Evolutionary conservation across 2,797 vertebrate species (phyloP).

Genomic region (Toxotes lorentzi): DNA sequence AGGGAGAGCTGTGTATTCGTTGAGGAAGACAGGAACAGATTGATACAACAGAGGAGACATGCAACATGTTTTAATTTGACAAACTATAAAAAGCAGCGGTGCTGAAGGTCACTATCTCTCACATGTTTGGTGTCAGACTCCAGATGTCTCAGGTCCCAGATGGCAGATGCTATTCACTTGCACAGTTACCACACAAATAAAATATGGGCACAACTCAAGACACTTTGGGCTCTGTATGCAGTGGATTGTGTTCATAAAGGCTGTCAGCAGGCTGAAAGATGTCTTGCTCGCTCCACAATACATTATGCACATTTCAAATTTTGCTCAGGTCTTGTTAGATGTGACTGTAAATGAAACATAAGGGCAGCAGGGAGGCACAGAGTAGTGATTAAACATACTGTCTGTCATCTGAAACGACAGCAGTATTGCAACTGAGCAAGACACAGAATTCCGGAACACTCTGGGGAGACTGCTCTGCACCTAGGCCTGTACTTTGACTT

Average conservation of each 20-base stretch:
- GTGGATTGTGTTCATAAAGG: slow-evolving; percentile 17
- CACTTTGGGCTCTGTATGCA: background rate
- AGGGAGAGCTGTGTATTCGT: slow-evolving; percentile 2
- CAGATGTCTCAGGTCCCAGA: slow-evolving; percentile 55
- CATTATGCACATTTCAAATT: slow-evolving; percentile 18
- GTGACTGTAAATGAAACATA: slow-evolving; percentile 29
- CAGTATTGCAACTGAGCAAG: slow-evolving; percentile 6
- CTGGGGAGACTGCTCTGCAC: background rate
- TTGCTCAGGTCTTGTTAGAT: slow-evolving; percentile 1
- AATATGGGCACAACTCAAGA: slow-evolving; percentile 31
- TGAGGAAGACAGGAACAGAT: slow-evolving; percentile 42
- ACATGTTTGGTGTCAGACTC: slow-evolving; percentile 42
- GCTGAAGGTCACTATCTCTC: slow-evolving; percentile 52
- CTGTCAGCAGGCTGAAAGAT: slow-evolving; percentile 32
- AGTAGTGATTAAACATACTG: background rate
- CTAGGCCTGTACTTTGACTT: slow-evolving; percentile 18
- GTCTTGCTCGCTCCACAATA: slow-evolving; percentile 26
- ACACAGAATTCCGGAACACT: background rate
- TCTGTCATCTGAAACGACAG: slow-evolving; percentile 25
- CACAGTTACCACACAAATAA: slow-evolving; percentile 51
- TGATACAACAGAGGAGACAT: slow-evolving; percentile 32
- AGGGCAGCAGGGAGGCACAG: background rate
- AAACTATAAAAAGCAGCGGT: slow-evolving; percentile 52
- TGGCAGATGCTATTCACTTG: slow-evolving; percentile 60
- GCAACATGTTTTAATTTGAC: slow-evolving; percentile 42